phyloP scores from a whole-genome alignment of 2,797 vertebrate species.

The Holocentrus rufus region DNA sequence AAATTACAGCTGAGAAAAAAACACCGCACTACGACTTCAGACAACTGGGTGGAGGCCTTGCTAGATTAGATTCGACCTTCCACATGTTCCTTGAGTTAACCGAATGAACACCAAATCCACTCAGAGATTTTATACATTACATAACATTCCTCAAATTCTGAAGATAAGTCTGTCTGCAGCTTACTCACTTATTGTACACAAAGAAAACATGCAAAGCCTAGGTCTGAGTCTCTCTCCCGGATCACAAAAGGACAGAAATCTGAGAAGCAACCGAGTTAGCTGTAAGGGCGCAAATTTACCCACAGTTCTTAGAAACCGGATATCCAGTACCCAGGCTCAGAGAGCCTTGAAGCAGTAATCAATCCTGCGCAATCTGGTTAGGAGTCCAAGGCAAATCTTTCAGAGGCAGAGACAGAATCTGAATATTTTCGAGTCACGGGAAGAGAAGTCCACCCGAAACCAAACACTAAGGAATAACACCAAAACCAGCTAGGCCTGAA shows the following conservation, averaged over 20 bases:
- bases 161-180: conserved; percentile 47
- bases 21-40: background rate
- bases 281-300: conserved; percentile 29
- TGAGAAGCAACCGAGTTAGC: conserved; percentile 42
- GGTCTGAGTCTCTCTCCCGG: background rate
- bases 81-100: conserved; percentile 29
- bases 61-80: conserved; percentile 46
- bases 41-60: conserved; percentile 11
- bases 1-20: conserved; percentile 15
- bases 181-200: conserved; percentile 36
- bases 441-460: conserved; percentile 28
- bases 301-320: conserved; percentile 35
- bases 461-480: conserved; percentile 35
- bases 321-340: conserved; percentile 37
- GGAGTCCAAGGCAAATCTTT: conserved; percentile 38
- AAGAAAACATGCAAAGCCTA: conserved; percentile 34
- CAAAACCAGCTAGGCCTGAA: conserved; percentile 40
- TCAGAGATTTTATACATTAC: conserved; percentile 39
- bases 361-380: conserved; percentile 48
- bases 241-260: conserved; percentile 51
- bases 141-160: conserved; percentile 64
- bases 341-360: conserved; percentile 23
- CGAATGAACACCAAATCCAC: conserved; percentile 44
- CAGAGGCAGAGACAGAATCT: conserved; percentile 9
- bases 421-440: background rate